These are phyloP conservation scores for Heliconius charithonia DNA, from an alignment of 2,888 invertebrate genomes.

Conservation along the genomic window DNA sequence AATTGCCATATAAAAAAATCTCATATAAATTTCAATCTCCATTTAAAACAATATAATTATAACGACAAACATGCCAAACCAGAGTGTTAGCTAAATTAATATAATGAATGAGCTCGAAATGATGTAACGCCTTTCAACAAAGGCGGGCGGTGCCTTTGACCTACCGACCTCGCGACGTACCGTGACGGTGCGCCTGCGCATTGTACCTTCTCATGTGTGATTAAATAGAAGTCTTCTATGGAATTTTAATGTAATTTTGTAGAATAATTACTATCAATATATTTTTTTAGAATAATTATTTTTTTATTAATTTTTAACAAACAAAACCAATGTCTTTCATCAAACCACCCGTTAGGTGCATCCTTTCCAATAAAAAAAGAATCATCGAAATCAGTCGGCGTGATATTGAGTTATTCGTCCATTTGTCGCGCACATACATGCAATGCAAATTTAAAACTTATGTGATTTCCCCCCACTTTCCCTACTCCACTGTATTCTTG, in stretches of 20 bases:
- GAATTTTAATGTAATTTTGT: not conserved
- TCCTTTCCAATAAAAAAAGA: too few relatives aligned
- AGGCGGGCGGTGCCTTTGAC: slow-evolving; percentile 43
- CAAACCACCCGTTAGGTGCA: too few relatives aligned
- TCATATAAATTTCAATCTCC: not conserved
- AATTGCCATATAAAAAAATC: not conserved
- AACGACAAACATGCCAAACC: slow-evolving; percentile 12
- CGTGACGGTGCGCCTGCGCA: slow-evolving; percentile 42
- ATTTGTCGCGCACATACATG: too few relatives aligned
- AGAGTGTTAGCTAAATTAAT: slow-evolving; percentile 25
- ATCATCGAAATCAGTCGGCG: too few relatives aligned
- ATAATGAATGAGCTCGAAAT: slow-evolving; percentile 15
- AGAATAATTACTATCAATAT: too few relatives aligned
- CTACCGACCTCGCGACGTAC: slow-evolving; percentile 41
- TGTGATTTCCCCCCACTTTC: too few relatives aligned
- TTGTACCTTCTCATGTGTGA: not conserved
- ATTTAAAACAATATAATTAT: slow-evolving; percentile 6
- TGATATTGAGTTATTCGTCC: too few relatives aligned
- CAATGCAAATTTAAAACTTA: too few relatives aligned
- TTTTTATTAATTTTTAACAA: too few relatives aligned
- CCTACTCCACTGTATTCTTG: too few relatives aligned
- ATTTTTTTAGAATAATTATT: too few relatives aligned
- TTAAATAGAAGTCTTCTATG: not conserved
- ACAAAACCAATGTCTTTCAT: too few relatives aligned
- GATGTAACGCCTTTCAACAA: slow-evolving; percentile 33